phyloP scores from a whole-genome alignment of 2,113 vertebrate species.

The Phylloscopus trochilus region DNA sequence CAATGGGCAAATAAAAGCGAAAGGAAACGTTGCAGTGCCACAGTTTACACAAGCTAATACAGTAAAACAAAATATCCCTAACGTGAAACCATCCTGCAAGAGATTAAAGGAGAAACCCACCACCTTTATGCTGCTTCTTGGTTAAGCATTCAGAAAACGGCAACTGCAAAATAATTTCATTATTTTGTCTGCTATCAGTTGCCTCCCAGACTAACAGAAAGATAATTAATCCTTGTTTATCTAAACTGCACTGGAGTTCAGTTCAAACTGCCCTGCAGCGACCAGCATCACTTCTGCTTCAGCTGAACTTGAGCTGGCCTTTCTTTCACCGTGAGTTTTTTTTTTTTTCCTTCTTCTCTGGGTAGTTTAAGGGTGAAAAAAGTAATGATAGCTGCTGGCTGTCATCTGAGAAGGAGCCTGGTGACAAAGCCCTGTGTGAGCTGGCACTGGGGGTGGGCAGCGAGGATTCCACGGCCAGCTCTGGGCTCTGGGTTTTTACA shows the following conservation, averaged over 20 bases:
- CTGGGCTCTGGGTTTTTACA: background rate
- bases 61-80: constrained; percentile 55
- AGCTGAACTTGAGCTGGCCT: constrained; percentile 27
- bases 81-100: constrained; percentile 55
- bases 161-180: constrained; percentile 76
- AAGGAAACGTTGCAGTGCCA: constrained; percentile 65
- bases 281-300: constrained; percentile 27
- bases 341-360: background rate
- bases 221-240: constrained; percentile 74
- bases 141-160: constrained; percentile 56
- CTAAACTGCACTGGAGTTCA: constrained; percentile 46
- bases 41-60: constrained; percentile 50
- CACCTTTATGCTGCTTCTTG: constrained; percentile 41
- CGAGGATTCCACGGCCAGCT: background rate
- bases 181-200: constrained; percentile 63
- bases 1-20: constrained; percentile 71
- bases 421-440: rapidly evolving
- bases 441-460: too few relatives aligned
- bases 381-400: background rate
- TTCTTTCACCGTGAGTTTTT: background rate
- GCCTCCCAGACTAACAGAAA: constrained; percentile 62
- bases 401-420: background rate
- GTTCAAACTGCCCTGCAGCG: constrained; percentile 51
- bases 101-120: background rate
- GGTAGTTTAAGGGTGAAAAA: background rate